Evolutionary conservation across 2,888 invertebrate genomes (phyloP), one percentile per base, ranked within the genome.

Genomic region (Celastrina argiolus): DNA sequence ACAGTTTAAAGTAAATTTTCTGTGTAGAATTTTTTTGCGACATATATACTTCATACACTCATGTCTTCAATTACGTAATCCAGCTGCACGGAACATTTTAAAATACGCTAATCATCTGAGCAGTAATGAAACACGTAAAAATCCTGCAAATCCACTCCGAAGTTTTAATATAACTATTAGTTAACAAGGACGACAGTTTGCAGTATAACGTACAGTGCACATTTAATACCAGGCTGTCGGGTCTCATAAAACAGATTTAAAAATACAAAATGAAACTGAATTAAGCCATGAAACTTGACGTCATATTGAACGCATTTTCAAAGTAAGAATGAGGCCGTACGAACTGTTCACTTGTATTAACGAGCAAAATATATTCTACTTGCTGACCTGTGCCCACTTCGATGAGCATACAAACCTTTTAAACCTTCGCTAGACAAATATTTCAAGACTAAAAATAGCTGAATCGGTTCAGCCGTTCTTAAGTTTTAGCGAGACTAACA

Each of bases 261-360:
- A 51, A 51, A 26, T 51, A 26, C 5, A 51, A 51, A 51, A 51
- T 51, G 51, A 51, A 51, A 26, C 51, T 10, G 26, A 51, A 51
- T 51, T 51, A 51, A 51, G 51, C 51, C 22, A 51, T 51, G 22
- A 51, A 51, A 51, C 22, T 51, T 26, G 51, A 51, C 51, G 51
- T 51, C 22, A 51, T 51, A 51, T 14, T 26, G 14, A 26, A 2
- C 18, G 18, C 36, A 26, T 26, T 51, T 51, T 10, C 1, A 12
- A 18, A 16, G 0, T 12, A 51, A 12, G 10, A 16, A 26, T 26
- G 22, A 51, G 51, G 5, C 51, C 22, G 1, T 14, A 5, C 0
- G 26, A 45, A 45, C 22, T 22, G 4, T 22, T 12, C 22, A 10
- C 12, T 10, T 18, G 2, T 0, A 10, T 36, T 2, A 36, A 7